phyloP scores from a whole-genome alignment of 2,888 invertebrate species.

The Rotaria magnacalcarata region DNA sequence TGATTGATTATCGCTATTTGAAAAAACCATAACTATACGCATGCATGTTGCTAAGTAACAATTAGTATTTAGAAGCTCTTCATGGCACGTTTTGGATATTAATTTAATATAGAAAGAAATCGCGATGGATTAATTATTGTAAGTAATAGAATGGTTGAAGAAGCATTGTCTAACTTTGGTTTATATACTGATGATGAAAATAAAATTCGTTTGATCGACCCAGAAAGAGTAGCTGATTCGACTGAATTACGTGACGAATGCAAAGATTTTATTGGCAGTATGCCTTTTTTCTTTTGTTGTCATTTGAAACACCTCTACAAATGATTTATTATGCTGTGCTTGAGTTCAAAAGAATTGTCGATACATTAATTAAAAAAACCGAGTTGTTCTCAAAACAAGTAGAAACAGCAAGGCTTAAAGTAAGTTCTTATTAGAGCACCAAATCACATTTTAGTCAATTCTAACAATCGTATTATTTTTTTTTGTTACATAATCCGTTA shows the following conservation, averaged over 20 bases:
- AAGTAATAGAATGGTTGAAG: constrained; percentile 55
- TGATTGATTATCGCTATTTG: no score
- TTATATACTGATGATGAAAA: constrained; percentile 83
- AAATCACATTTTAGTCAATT: background rate
- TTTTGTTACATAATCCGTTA: no score
- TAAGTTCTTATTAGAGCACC: constrained; percentile 47
- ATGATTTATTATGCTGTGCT: constrained; percentile 60
- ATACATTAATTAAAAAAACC: constrained; percentile 71
- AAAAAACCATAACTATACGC: background rate
- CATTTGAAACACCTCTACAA: background rate
- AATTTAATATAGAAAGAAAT: background rate
- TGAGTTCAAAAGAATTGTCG: constrained; percentile 76
- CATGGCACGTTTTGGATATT: background rate
- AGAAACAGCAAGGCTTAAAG: constrained; percentile 80
- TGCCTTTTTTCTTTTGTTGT: constrained; percentile 54
- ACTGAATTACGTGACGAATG: constrained; percentile 78
- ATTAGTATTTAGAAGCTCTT: background rate
- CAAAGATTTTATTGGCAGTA: constrained; percentile 78
- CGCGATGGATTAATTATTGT: background rate
- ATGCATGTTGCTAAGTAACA: background rate
- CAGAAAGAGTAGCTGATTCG: constrained; percentile 73
- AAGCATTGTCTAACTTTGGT: constrained; percentile 63
- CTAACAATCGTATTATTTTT: no score
- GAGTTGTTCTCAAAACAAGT: constrained; percentile 76
- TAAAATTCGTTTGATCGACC: constrained; percentile 74